A percentile compares a stretch with the other conserved stretches of the same genome.
Evolutionary conservation across 1,140 invertebrate species (phyloP).

Genomic region (Bombus haemorrhoidalis): DNA sequence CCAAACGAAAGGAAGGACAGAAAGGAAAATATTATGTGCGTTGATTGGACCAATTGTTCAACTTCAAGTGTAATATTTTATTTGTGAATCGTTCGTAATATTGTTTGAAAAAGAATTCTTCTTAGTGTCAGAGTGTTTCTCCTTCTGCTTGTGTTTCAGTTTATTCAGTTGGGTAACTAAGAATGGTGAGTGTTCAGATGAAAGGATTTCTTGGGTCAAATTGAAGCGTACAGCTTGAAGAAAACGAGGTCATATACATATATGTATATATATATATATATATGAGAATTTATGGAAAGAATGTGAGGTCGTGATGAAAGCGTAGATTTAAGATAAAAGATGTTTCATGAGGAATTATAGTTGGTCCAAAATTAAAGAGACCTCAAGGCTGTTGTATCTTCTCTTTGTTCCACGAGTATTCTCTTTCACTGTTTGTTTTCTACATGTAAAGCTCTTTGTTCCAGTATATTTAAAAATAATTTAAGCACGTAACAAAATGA

Average conservation of each 20-base stretch:
- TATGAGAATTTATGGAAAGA: background rate
- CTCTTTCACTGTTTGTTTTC: background rate
- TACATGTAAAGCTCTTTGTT: background rate
- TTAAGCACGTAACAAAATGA: background rate
- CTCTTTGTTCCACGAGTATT: background rate
- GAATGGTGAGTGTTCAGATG: background rate
- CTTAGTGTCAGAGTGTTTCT: no score
- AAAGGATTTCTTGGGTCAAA: background rate
- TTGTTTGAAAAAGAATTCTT: background rate
- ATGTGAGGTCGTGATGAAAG: background rate
- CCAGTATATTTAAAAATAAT: conserved; percentile 10
- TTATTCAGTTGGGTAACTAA: background rate
- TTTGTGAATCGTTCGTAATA: background rate
- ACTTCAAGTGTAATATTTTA: background rate
- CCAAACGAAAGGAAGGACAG: no score
- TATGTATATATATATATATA: background rate
- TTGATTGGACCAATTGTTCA: no score
- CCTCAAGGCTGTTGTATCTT: background rate
- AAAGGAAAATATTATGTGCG: no score
- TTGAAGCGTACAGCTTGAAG: background rate
- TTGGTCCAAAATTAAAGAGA: background rate
- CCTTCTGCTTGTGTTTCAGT: background rate
- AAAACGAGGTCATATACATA: background rate
- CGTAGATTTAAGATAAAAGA: background rate
- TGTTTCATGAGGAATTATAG: background rate